phyloP scores from a whole-genome alignment of 2,113 vertebrate species.

The Eublepharis macularius region DNA sequence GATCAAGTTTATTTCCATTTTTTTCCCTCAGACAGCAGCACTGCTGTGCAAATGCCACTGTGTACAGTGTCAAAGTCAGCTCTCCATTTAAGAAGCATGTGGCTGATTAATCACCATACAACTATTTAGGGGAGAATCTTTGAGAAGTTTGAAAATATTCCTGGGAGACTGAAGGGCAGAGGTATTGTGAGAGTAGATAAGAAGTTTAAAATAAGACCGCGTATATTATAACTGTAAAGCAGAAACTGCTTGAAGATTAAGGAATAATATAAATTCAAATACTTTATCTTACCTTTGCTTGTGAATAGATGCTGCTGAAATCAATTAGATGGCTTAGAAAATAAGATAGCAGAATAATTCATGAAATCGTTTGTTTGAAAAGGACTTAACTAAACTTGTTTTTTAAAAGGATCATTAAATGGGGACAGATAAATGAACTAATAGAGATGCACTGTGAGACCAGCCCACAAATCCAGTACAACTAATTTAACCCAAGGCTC shows the following conservation, averaged over 20 bases:
- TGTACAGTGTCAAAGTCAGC: fast-evolving
- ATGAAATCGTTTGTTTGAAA: background rate
- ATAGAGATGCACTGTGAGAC: background rate
- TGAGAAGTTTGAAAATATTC: background rate
- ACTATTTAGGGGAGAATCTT: background rate
- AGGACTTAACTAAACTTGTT: background rate
- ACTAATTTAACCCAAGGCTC: background rate
- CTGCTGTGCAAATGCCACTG: fast-evolving
- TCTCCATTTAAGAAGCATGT: fast-evolving
- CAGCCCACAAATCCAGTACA: background rate
- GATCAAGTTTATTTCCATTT: background rate
- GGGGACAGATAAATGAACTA: background rate
- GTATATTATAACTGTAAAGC: background rate
- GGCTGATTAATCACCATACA: fast-evolving
- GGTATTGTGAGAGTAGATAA: background rate
- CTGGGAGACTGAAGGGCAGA: background rate
- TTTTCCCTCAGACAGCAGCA: background rate
- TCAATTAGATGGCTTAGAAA: background rate
- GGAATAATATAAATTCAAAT: background rate
- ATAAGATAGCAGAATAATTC: background rate
- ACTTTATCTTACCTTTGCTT: background rate
- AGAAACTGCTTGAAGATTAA: background rate
- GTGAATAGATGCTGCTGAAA: background rate
- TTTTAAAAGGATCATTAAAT: background rate
- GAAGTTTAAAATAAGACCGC: background rate